phyloP scores from a whole-genome alignment of 2,888 invertebrate genomes.

The Platycheirus albimanus region DNA sequence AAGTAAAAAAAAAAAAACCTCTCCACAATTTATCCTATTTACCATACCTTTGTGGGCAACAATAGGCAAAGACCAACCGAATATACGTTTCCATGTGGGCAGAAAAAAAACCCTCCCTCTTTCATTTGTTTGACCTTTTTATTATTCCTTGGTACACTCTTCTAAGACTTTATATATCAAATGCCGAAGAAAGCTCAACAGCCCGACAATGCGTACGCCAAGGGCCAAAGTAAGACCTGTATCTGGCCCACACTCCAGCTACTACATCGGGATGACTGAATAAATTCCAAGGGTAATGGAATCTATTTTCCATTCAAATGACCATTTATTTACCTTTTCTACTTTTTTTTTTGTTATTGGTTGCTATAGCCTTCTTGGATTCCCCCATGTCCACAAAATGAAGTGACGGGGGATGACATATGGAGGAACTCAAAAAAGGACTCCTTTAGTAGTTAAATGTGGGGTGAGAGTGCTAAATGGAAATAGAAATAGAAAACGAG shows the following conservation, averaged over 20 bases:
- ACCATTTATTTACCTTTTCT: slow-evolving; percentile 73
- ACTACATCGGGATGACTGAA: slow-evolving; percentile 42
- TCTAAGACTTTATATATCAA: slow-evolving; percentile 44
- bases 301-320: slow-evolving; percentile 75
- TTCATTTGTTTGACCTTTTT: slow-evolving; percentile 70
- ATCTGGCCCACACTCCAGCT: slow-evolving; percentile 24
- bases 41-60: slow-evolving; percentile 70
- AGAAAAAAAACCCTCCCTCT: slow-evolving; percentile 43
- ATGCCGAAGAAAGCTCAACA: slow-evolving; percentile 47
- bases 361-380: neutral
- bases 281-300: slow-evolving; percentile 72
- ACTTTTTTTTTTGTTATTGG: slow-evolving; percentile 2
- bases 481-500: slow-evolving; percentile 74
- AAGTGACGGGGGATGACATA: slow-evolving; percentile 66
- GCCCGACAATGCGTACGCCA: slow-evolving; percentile 42
- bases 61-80: slow-evolving; percentile 36
- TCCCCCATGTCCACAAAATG: slow-evolving; percentile 46
- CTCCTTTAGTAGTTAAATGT: neutral
- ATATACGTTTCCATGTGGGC: slow-evolving; percentile 21
- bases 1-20: slow-evolving; percentile 35
- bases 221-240: slow-evolving; percentile 49
- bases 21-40: slow-evolving; percentile 65
- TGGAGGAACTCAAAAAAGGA: slow-evolving; percentile 58
- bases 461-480: slow-evolving; percentile 71
- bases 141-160: slow-evolving; percentile 45